These are phyloP conservation scores for Cherax destructor DNA, from an alignment of 1,140 invertebrate genomes.

Conservation along the genomic window DNA sequence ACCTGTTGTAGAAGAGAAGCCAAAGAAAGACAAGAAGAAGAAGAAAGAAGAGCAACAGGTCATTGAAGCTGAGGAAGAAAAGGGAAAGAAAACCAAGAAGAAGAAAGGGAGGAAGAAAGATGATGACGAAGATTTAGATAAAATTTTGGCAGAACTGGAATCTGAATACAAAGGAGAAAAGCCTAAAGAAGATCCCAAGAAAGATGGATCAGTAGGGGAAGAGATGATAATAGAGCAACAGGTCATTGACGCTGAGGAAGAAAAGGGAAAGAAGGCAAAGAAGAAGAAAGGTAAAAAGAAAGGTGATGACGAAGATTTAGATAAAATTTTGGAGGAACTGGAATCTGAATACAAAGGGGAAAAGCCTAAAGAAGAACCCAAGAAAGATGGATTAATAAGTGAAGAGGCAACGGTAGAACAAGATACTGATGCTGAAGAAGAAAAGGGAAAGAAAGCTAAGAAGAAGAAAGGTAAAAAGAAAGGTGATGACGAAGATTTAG, in stretches of 20 bases:
- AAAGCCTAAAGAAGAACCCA: slow-evolving; percentile 73
- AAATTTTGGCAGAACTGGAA: slow-evolving; percentile 82
- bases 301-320: slow-evolving; percentile 84
- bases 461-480: slow-evolving; percentile 81
- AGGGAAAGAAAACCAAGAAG: slow-evolving; percentile 58
- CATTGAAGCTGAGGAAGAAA: slow-evolving; percentile 9
- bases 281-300: slow-evolving; percentile 81
- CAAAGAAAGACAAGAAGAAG: neutral
- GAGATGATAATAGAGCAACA: slow-evolving; percentile 74
- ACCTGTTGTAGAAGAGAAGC: neutral
- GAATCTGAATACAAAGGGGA: slow-evolving; percentile 72
- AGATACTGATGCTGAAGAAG: slow-evolving; percentile 77
- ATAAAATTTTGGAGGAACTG: slow-evolving; percentile 84
- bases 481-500: slow-evolving; percentile 84
- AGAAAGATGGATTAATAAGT: slow-evolving; percentile 74
- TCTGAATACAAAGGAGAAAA: slow-evolving; percentile 70
- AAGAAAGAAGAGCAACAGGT: slow-evolving; percentile 36
- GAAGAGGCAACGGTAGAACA: slow-evolving; percentile 75
- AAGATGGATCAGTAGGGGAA: slow-evolving; percentile 75
- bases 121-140: slow-evolving; percentile 88
- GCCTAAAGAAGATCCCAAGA: slow-evolving; percentile 74
- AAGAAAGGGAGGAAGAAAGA: slow-evolving; percentile 81
- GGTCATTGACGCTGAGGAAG: slow-evolving; percentile 77
- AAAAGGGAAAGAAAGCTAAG: slow-evolving; percentile 82
- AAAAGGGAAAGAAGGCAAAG: slow-evolving; percentile 82